These are phyloP conservation scores for Rhinichthys osculus DNA, from an alignment of 2,797 vertebrate genomes.

Conservation along the genomic window DNA sequence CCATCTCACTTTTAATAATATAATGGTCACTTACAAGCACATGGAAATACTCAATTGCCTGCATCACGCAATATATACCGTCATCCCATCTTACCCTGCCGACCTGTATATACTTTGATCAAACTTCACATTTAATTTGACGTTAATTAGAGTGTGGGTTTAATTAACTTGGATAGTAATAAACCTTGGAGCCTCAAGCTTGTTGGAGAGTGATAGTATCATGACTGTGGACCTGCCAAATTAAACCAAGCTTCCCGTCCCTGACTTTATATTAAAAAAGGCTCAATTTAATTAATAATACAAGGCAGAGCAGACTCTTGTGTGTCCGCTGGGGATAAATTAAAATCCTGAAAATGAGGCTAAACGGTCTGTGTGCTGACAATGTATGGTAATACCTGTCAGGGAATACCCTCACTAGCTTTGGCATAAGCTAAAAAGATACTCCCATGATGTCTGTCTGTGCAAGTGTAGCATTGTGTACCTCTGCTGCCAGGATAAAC, in stretches of 20 bases:
- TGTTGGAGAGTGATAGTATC: slow-evolving; percentile 43
- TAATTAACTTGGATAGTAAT: slow-evolving; percentile 51
- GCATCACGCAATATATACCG: too few species aligned
- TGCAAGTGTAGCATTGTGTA: slow-evolving; percentile 32
- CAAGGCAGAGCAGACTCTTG: slow-evolving; percentile 28
- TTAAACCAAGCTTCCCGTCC: slow-evolving; percentile 38
- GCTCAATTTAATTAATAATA: slow-evolving; percentile 39
- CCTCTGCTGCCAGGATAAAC: slow-evolving; percentile 43
- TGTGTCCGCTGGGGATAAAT: slow-evolving; percentile 20
- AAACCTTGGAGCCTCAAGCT: slow-evolving; percentile 36
- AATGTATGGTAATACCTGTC: background rate
- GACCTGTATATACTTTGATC: slow-evolving; percentile 1
- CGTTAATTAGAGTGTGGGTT: slow-evolving; percentile 31
- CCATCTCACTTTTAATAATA: slow-evolving; percentile 54
- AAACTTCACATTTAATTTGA: background rate
- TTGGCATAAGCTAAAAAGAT: background rate
- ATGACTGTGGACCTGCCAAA: slow-evolving; percentile 42
- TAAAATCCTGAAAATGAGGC: slow-evolving; percentile 11
- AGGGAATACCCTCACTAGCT: background rate
- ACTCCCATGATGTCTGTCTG: slow-evolving; percentile 12
- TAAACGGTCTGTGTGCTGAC: slow-evolving; percentile 5
- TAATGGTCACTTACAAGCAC: background rate
- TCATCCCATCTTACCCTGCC: background rate
- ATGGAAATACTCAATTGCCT: background rate
- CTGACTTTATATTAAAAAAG: slow-evolving; percentile 57